Percentiles rank a stretch among this genome's conserved stretches.
These are phyloP conservation scores for Agriotes lineatus DNA, from an alignment of 2,888 invertebrate species.

Conservation along the genomic window DNA sequence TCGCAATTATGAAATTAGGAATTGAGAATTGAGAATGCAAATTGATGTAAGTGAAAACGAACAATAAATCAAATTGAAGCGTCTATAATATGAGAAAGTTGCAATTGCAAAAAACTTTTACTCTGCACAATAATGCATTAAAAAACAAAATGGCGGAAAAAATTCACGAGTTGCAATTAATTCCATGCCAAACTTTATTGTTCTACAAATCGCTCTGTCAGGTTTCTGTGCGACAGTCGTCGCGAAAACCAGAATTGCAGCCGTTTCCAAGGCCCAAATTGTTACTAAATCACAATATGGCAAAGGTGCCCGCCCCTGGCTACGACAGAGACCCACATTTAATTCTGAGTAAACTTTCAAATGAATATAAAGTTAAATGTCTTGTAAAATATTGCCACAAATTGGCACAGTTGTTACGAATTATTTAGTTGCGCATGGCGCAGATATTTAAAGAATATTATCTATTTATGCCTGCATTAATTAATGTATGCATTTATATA, in stretches of 20 bases:
- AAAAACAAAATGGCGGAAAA: no score
- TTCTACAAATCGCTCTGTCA: not conserved
- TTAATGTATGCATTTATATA: no score
- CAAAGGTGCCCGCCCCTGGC: conserved; percentile 5
- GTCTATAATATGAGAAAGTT: no score
- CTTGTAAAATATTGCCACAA: no score
- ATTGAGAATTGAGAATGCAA: not conserved
- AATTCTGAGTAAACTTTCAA: not conserved
- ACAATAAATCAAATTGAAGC: not conserved
- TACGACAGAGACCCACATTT: not conserved
- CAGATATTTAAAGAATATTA: no score
- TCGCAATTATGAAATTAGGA: not conserved
- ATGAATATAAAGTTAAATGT: not conserved
- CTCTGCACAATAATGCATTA: no score
- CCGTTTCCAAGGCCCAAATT: conserved; percentile 4
- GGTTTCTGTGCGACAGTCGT: not conserved
- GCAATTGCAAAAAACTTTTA: no score
- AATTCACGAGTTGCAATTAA: no score
- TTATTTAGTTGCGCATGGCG: no score
- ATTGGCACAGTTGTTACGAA: no score
- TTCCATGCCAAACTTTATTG: no score
- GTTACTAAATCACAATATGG: not conserved
- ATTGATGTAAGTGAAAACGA: conserved; percentile 9
- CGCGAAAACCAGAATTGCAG: not conserved
- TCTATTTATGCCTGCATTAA: no score